A percentile compares a stretch with the other conserved stretches of the same genome.
Evolutionary conservation across 2,888 invertebrate genomes (phyloP).

Genomic region (Drosophila cyrtoloma): DNA sequence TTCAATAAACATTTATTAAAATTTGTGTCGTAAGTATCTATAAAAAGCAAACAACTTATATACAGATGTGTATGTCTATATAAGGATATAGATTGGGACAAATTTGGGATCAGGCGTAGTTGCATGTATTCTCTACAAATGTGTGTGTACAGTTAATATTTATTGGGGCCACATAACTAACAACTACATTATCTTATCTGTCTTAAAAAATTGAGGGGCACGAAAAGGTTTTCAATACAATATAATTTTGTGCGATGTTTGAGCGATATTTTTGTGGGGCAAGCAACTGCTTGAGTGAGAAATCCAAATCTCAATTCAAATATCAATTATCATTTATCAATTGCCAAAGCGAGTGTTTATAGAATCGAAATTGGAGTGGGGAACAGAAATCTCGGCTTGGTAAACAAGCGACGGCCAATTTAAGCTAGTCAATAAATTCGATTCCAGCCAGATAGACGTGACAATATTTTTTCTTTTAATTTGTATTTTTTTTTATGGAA

Average conservation of each 20-base stretch:
- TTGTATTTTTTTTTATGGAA: too few relatives aligned
- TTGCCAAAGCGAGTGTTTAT: not conserved
- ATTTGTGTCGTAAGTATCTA: not conserved
- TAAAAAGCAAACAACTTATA: too few relatives aligned
- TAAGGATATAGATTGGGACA: not conserved
- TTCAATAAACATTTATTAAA: not conserved
- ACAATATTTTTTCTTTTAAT: too few relatives aligned
- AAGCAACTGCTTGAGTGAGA: not conserved
- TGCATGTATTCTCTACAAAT: not conserved
- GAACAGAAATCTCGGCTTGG: not conserved
- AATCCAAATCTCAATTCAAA: not conserved
- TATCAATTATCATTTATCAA: not conserved
- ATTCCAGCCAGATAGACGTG: not conserved
- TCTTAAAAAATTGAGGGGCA: not conserved
- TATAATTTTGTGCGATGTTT: not conserved
- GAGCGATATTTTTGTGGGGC: not conserved
- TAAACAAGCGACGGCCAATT: not conserved
- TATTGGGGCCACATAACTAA: not conserved
- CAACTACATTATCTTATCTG: not conserved
- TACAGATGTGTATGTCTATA: too few relatives aligned
- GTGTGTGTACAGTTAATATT: not conserved
- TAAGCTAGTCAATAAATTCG: not conserved
- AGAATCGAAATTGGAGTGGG: not conserved
- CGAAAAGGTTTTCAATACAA: not conserved
- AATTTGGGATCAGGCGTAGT: not conserved